These are phyloP conservation scores for Helicoverpa zea DNA, from an alignment of 1,140 invertebrate genomes.

Conservation along the genomic window DNA sequence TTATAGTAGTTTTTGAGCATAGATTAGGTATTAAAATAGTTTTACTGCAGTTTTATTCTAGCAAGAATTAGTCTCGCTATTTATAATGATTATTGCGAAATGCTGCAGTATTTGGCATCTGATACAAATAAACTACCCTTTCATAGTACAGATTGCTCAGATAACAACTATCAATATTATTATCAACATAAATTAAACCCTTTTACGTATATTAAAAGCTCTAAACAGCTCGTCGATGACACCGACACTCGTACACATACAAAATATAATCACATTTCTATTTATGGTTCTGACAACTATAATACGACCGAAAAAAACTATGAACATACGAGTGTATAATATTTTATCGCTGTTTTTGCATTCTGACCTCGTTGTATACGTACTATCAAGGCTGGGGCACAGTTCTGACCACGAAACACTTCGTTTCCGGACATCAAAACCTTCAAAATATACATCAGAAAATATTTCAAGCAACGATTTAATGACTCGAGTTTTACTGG, in stretches of 20 bases:
- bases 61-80: not conserved
- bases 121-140: not conserved
- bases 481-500: not conserved
- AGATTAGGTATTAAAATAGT: not conserved
- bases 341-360: slow-evolving; percentile 41
- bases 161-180: not conserved
- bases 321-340: slow-evolving; percentile 5
- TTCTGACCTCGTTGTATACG: slow-evolving; percentile 50
- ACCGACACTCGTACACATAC: not conserved
- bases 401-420: slow-evolving; percentile 37
- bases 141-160: not conserved
- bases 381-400: slow-evolving; percentile 48
- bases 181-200: slow-evolving; percentile 23
- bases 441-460: slow-evolving; percentile 48
- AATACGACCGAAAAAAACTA: slow-evolving; percentile 2
- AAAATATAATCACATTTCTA: slow-evolving; percentile 52
- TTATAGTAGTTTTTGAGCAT: too few species aligned
- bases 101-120: not conserved
- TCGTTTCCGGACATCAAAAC: slow-evolving; percentile 36
- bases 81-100: not conserved
- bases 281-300: slow-evolving; percentile 64
- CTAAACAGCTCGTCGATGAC: not conserved
- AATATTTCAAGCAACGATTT: not conserved
- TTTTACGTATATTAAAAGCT: slow-evolving; percentile 1
- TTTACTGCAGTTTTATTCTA: not conserved